A percentile compares a stretch with the other conserved stretches of the same genome.
These are phyloP conservation scores for Yponomeuta cagnagella DNA, from an alignment of 2,888 invertebrate genomes.

Conservation along the genomic window DNA sequence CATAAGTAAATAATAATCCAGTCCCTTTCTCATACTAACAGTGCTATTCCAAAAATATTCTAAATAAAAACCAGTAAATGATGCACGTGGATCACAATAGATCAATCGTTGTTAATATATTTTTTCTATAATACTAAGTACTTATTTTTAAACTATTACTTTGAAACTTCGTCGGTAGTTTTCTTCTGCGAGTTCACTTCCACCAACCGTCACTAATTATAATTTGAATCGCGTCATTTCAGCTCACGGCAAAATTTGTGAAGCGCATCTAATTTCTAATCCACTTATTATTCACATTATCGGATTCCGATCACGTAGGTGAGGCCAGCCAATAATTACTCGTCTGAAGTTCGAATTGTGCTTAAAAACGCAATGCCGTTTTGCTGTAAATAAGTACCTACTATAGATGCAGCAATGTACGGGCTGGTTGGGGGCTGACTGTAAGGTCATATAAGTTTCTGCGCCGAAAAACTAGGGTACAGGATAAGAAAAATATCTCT, in stretches of 20 bases:
- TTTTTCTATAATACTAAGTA: too few relatives aligned
- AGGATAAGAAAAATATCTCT: too few relatives aligned
- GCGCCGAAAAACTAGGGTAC: too few relatives aligned
- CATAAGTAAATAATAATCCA: too few relatives aligned
- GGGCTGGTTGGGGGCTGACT: too few relatives aligned
- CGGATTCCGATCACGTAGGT: conserved; percentile 10
- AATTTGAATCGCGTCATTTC: not conserved
- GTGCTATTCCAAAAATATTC: too few relatives aligned
- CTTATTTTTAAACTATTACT: not conserved
- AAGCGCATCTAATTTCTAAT: conserved; percentile 10
- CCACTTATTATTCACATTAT: conserved; percentile 5
- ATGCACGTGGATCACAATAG: too few relatives aligned
- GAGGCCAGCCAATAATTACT: not conserved
- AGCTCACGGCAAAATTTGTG: not conserved
- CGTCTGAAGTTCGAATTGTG: conserved; percentile 29
- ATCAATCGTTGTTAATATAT: too few relatives aligned
- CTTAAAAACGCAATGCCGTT: conserved; percentile 45
- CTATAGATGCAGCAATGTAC: not conserved
- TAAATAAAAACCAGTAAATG: too few relatives aligned
- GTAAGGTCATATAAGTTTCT: too few relatives aligned
- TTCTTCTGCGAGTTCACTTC: too few relatives aligned
- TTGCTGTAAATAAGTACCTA: conserved; percentile 42
- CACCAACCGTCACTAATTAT: not conserved
- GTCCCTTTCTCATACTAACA: too few relatives aligned
- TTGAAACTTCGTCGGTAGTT: not conserved